phyloP scores from a whole-genome alignment of 2,888 invertebrate genomes.

The Ommatoiulus sabulosus region DNA sequence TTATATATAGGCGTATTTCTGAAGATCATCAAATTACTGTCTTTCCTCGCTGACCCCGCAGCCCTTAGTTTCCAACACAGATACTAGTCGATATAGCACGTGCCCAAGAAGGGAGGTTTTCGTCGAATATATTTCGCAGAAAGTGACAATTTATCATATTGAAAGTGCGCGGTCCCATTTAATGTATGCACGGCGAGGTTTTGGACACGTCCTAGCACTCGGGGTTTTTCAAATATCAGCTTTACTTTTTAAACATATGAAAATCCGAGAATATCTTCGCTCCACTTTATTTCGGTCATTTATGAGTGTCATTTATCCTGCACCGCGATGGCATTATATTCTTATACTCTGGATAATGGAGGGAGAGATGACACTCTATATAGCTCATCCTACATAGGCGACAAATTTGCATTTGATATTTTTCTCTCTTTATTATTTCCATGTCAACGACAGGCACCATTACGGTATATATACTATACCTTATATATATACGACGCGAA shows the following conservation, averaged over 20 bases:
- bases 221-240: neutral
- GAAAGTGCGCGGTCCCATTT: neutral
- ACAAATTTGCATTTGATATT: neutral
- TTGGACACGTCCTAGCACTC: slow-evolving; percentile 47
- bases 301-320: slow-evolving; percentile 30
- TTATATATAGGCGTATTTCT: no score
- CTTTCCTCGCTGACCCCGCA: neutral
- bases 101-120: neutral
- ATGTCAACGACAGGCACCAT: neutral
- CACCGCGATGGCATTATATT: neutral
- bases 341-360: neutral
- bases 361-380: neutral
- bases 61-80: neutral
- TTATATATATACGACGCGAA: no score
- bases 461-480: no score
- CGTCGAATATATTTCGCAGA: neutral
- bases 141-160: slow-evolving; percentile 51
- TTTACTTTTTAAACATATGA: slow-evolving; percentile 39
- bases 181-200: neutral
- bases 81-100: neutral
- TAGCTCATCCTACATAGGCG: neutral
- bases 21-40: no score
- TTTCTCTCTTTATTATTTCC: slow-evolving; percentile 11
- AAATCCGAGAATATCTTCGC: slow-evolving; percentile 17
- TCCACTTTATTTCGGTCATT: slow-evolving; percentile 50